Evolutionary conservation across 2,888 invertebrate species (phyloP).

Genomic region (Liopterus haemorrhoidalis): DNA sequence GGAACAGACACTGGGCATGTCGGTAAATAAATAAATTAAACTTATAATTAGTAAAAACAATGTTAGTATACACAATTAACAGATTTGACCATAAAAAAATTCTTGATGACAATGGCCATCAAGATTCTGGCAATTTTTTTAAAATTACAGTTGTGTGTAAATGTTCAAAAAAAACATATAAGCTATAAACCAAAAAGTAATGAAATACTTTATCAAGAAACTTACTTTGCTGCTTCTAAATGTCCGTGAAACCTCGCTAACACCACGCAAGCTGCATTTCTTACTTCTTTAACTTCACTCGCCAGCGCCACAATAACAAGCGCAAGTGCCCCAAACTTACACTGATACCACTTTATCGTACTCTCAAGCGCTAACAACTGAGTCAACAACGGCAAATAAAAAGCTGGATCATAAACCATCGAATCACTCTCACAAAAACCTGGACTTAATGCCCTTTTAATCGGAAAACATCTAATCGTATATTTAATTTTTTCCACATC

Average conservation of each 20-base stretch:
- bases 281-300: constrained; percentile 58
- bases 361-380: constrained; percentile 70
- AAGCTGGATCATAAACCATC: constrained; percentile 72
- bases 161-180: too few relatives aligned
- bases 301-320: constrained; percentile 65
- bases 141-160: too few relatives aligned
- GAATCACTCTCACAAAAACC: constrained; percentile 30
- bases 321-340: constrained; percentile 66
- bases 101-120: too few relatives aligned
- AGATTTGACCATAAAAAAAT: too few relatives aligned
- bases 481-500: constrained; percentile 57
- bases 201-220: constrained; percentile 25
- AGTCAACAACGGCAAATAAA: constrained; percentile 71
- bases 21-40: too few relatives aligned
- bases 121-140: too few relatives aligned
- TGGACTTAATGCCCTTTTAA: constrained; percentile 49
- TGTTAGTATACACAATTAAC: too few relatives aligned
- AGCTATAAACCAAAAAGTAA: neutral
- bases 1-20: too few relatives aligned
- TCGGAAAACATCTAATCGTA: constrained; percentile 67
- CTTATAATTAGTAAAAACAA: too few relatives aligned
- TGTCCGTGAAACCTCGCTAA: constrained; percentile 69
- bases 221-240: constrained; percentile 63
- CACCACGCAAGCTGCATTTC: constrained; percentile 68
- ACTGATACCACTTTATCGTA: constrained; percentile 63